Percentiles rank a stretch among this genome's conserved stretches.
Evolutionary conservation across 2,888 invertebrate genomes (phyloP).

Genomic region (Cenopis cana): DNA sequence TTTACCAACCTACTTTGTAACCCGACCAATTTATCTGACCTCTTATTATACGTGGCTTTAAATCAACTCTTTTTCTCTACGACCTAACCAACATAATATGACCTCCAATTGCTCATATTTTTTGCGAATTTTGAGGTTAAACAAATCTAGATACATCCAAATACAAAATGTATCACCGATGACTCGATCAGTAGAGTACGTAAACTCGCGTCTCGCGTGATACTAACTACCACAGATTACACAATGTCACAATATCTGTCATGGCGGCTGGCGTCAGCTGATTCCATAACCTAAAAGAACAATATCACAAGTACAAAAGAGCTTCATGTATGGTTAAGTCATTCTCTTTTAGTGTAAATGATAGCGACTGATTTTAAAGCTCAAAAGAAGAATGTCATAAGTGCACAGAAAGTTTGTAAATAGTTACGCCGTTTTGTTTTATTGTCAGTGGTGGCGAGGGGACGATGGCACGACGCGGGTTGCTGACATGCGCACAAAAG

Average conservation of each 20-base stretch:
- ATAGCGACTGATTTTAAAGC: neutral
- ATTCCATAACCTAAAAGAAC: neutral
- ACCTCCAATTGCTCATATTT: too few species aligned
- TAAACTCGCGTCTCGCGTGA: too few species aligned
- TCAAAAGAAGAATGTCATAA: neutral
- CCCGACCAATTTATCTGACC: too few species aligned
- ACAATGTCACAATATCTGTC: neutral
- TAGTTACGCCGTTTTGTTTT: neutral
- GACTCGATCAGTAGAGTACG: neutral
- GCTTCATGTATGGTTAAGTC: neutral
- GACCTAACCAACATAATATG: too few species aligned
- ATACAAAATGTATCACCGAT: too few species aligned
- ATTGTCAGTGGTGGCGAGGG: conserved; percentile 28
- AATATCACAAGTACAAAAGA: neutral
- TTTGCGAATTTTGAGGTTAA: neutral
- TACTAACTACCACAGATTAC: neutral
- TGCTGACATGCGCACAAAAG: conserved; percentile 68
- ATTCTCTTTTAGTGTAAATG: neutral
- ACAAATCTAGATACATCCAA: neutral
- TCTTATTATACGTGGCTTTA: neutral
- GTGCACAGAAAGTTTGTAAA: neutral
- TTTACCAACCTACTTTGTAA: too few species aligned
- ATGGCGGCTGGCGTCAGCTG: neutral
- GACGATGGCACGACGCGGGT: conserved; percentile 32
- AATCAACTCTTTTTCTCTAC: neutral